phyloP scores from a whole-genome alignment of 1,140 invertebrate genomes.

The Micrasema longulum region DNA sequence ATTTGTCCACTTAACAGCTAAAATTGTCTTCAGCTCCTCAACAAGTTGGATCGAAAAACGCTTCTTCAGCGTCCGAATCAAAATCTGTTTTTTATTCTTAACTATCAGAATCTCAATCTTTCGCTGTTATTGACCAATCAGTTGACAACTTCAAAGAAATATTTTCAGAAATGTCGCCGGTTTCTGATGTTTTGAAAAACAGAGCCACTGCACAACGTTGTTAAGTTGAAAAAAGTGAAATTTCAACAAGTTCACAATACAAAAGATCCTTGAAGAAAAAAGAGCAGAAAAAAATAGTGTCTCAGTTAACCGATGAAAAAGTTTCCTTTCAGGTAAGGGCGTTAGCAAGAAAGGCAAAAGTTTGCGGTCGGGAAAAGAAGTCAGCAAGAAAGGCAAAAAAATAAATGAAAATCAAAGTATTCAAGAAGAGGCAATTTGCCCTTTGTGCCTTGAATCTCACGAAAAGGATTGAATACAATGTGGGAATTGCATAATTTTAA shows the following conservation, averaged over 20 bases:
- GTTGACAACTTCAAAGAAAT: slow-evolving; percentile 1
- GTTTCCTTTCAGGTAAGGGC: background rate
- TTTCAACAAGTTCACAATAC: slow-evolving; percentile 23
- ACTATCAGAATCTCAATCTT: too few species aligned
- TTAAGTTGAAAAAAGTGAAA: slow-evolving; percentile 24
- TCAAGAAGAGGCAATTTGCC: too few species aligned
- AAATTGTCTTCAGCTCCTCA: too few species aligned
- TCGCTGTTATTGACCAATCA: too few species aligned
- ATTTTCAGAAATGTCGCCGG: slow-evolving; percentile 9
- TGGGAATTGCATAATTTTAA: too few species aligned
- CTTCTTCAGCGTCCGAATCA: background rate
- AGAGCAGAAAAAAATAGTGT: background rate
- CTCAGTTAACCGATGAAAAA: background rate
- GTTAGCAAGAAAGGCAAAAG: background rate
- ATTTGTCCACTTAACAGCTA: too few species aligned
- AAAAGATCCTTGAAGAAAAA: background rate
- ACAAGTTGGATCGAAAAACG: slow-evolving; percentile 9
- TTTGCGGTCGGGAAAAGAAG: too few species aligned
- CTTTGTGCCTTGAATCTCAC: too few species aligned
- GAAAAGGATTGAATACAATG: too few species aligned
- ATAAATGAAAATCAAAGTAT: too few species aligned
- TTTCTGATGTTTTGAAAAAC: slow-evolving; percentile 17
- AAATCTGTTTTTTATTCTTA: slow-evolving; percentile 6
- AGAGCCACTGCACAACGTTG: slow-evolving; percentile 12
- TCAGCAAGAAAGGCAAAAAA: too few species aligned